Evolutionary conservation across 2,113 vertebrate species (phyloP).

Genomic region (Dasypus novemcinctus): DNA sequence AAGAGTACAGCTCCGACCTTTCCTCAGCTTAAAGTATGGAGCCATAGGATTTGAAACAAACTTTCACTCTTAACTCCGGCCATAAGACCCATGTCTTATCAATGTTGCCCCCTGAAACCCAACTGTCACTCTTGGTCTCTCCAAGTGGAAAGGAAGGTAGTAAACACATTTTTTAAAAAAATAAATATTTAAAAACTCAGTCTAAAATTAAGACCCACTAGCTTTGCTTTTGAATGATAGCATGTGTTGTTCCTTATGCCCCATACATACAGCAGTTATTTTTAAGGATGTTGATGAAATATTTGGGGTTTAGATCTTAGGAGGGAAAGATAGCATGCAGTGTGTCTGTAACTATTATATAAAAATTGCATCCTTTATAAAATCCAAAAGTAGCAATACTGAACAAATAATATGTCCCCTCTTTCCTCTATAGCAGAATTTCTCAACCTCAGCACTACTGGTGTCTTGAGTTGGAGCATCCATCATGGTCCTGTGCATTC

Average conservation of each 20-base stretch:
- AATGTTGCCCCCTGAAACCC: background rate
- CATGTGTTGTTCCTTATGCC: background rate
- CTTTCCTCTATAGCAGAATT: background rate
- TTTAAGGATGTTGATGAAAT: background rate
- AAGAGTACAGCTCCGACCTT: background rate
- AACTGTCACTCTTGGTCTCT: background rate
- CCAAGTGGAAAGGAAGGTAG: background rate
- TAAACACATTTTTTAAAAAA: background rate
- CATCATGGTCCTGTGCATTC: fast-evolving
- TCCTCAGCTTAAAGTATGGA: background rate
- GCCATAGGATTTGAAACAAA: background rate
- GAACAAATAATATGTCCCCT: background rate
- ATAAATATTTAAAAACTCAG: background rate
- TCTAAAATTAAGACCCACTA: background rate
- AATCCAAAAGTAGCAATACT: background rate
- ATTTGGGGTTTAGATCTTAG: background rate
- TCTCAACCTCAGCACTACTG: background rate
- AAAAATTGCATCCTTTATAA: background rate
- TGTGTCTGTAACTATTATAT: background rate
- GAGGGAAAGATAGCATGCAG: background rate
- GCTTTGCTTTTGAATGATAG: background rate
- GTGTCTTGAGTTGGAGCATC: too few relatives aligned
- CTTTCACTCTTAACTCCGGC: background rate
- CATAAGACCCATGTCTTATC: background rate
- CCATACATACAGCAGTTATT: background rate